phyloP scores from a whole-genome alignment of 2,113 vertebrate species.

The Ceuthmochares aereus region DNA sequence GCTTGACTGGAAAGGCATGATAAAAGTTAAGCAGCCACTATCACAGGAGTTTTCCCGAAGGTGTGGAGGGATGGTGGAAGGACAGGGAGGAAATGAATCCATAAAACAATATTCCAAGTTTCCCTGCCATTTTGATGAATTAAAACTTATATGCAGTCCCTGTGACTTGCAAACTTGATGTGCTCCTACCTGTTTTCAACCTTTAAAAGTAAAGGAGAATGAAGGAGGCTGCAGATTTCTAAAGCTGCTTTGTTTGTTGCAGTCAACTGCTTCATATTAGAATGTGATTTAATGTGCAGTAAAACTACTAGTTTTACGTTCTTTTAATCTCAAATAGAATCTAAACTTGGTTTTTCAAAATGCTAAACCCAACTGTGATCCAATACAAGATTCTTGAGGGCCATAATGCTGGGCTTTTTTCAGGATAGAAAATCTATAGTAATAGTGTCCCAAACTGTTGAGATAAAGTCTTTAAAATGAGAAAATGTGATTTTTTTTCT shows the following conservation, averaged over 20 bases:
- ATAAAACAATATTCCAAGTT: neutral
- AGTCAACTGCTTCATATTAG: slow-evolving; percentile 59
- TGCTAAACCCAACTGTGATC: slow-evolving; percentile 24
- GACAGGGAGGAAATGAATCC: slow-evolving; percentile 14
- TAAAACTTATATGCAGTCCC: neutral
- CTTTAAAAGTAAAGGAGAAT: neutral
- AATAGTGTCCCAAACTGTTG: neutral
- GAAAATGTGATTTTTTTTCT: neutral
- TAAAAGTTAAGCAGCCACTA: slow-evolving; percentile 11
- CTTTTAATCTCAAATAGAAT: slow-evolving; percentile 64
- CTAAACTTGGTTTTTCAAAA: slow-evolving; percentile 57
- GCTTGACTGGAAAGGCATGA: neutral
- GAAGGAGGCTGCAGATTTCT: neutral
- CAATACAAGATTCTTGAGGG: neutral
- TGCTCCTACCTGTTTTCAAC: neutral
- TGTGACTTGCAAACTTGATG: neutral
- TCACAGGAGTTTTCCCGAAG: slow-evolving; percentile 45
- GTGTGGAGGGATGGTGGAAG: neutral
- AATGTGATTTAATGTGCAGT: slow-evolving; percentile 35
- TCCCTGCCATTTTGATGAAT: neutral
- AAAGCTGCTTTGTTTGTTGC: slow-evolving; percentile 10
- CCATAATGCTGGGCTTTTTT: neutral
- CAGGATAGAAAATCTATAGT: neutral
- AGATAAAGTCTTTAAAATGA: neutral
- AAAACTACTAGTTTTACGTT: slow-evolving; percentile 55